Percentiles rank a stretch among this genome's conserved stretches.
phyloP scores from a whole-genome alignment of 2,797 vertebrate species.

The Hafferia zeledoni region DNA sequence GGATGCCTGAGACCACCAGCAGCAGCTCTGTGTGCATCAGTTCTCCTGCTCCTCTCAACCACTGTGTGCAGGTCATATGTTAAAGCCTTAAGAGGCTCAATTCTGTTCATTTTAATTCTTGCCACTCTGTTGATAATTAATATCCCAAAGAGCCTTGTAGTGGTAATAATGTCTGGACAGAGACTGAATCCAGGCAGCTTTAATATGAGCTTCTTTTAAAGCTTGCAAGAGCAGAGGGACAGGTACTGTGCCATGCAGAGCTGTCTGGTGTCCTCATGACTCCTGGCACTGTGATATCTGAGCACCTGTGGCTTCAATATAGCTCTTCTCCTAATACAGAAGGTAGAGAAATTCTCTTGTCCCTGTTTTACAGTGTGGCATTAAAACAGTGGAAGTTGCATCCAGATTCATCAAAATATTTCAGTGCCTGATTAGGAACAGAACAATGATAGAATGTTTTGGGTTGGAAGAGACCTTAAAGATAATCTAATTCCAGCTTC shows the following conservation, averaged over 20 bases:
- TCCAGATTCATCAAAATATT: not conserved
- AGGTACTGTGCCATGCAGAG: not conserved
- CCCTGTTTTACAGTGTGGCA: not conserved
- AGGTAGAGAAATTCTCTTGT: not conserved
- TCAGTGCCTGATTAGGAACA: not conserved
- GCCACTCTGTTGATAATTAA: not conserved
- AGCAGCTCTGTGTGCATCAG: not conserved
- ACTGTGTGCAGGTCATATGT: fast-evolving
- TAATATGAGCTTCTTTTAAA: not conserved
- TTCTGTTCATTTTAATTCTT: not conserved
- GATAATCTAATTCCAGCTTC: not conserved
- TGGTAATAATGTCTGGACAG: not conserved
- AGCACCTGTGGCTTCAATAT: not conserved
- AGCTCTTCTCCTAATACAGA: not conserved
- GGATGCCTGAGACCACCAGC: not conserved
- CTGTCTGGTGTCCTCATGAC: fast-evolving
- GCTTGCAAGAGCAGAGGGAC: not conserved
- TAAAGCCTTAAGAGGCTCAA: not conserved
- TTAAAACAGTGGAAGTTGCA: fast-evolving
- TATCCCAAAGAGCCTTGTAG: not conserved
- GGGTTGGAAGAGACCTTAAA: not conserved
- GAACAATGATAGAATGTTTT: not conserved
- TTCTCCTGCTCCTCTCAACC: not conserved
- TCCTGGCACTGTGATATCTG: not conserved
- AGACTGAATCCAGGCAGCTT: not conserved